Conservation (phyloP, 2,113 vertebrate species). For the Antennarius striatus region DNA sequence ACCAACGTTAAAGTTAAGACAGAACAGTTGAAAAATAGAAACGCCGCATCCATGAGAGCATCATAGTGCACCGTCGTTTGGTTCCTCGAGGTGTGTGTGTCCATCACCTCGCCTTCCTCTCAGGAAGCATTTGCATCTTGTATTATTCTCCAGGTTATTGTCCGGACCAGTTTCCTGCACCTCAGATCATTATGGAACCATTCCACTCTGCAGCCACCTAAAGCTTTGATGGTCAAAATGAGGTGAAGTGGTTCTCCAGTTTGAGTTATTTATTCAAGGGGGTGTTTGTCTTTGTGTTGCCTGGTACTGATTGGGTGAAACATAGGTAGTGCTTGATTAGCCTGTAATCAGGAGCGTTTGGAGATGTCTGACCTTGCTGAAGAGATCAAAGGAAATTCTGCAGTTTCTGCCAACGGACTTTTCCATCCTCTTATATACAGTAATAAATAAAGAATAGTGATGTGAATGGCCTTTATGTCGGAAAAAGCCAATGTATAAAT, state of each 20-base stretch:
- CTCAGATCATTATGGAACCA: neutral
- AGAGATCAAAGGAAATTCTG: conserved; percentile 6
- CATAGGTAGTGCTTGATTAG: conserved; percentile 33
- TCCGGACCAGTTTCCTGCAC: neutral
- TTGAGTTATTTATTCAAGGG: conserved; percentile 22
- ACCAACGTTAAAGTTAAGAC: conserved; percentile 46
- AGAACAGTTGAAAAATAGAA: conserved; percentile 54
- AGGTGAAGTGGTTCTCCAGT: conserved; percentile 1
- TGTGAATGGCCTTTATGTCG: no score
- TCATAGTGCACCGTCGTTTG: neutral
- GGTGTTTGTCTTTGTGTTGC: conserved; percentile 5
- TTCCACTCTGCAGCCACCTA: neutral
- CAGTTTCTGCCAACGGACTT: conserved; percentile 1
- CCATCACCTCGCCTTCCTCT: conserved; percentile 18
- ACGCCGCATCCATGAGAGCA: neutral
- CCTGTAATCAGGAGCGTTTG: conserved; percentile 42
- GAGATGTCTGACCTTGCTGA: conserved; percentile 53
- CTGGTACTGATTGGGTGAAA: conserved; percentile 48
- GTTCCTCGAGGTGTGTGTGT: conserved; percentile 17
- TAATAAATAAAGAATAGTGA: neutral
- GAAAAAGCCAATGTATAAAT: neutral
- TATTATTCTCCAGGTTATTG: no score
- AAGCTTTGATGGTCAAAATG: neutral
- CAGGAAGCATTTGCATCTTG: neutral
- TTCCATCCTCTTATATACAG: neutral